Evolutionary conservation across 2,113 vertebrate genomes (phyloP).

Genomic region (Leptosomus discolor): DNA sequence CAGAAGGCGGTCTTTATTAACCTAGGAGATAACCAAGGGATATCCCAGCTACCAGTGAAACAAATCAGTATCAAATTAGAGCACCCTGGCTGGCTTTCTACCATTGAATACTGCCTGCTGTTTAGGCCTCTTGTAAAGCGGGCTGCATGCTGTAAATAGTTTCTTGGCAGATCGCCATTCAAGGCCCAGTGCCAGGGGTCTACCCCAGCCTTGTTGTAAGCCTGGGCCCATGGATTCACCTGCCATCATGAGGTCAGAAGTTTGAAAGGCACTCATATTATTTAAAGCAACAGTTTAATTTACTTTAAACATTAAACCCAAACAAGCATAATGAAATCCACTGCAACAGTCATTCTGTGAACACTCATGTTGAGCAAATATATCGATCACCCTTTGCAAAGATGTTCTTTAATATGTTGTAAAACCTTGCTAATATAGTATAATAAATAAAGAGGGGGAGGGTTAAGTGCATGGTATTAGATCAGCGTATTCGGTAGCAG

Average conservation of each 20-base stretch:
- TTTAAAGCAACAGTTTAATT: not conserved
- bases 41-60: not conserved
- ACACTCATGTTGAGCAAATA: not conserved
- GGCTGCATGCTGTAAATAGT: not conserved
- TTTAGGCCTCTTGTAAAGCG: not conserved
- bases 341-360: not conserved
- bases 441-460: constrained; percentile 35
- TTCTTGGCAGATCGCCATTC: not conserved
- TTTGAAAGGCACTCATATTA: not conserved
- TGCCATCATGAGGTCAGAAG: not conserved
- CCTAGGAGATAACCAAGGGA: not conserved
- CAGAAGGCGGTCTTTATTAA: not conserved
- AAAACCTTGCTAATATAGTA: constrained; percentile 2
- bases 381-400: constrained; percentile 11
- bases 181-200: not conserved
- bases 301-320: not conserved
- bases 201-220: not conserved
- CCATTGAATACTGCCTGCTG: not conserved
- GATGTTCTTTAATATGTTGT: not conserved
- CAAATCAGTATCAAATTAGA: not conserved
- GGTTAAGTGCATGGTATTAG: constrained; percentile 4
- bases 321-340: not conserved
- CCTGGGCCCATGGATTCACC: not conserved
- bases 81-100: not conserved
- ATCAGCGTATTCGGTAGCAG: constrained; percentile 2